Conservation (phyloP, 2,888 invertebrate species). For the Cephus rjabovi region DNA sequence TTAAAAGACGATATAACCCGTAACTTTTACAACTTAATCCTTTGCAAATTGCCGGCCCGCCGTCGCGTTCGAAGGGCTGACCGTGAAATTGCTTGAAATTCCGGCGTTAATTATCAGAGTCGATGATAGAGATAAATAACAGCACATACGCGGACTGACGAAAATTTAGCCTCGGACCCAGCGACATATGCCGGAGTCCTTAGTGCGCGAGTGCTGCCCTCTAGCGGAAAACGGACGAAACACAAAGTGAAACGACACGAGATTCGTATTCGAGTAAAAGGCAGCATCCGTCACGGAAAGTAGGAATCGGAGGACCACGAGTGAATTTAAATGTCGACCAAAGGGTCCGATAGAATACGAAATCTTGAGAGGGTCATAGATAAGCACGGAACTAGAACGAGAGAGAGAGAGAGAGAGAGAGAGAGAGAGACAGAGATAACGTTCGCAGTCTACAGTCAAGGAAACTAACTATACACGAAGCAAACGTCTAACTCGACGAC, state of each 20-base stretch:
- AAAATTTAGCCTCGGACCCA: background rate
- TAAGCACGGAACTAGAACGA: background rate
- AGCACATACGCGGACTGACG: background rate
- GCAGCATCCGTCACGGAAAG: background rate
- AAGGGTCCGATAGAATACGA: background rate
- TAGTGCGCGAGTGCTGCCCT: background rate
- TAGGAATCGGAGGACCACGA: background rate
- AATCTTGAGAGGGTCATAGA: background rate
- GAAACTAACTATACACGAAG: too few relatives aligned
- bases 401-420: background rate
- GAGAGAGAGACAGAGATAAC: background rate
- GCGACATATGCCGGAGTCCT: background rate
- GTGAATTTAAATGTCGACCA: background rate
- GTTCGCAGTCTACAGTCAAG: too few relatives aligned
- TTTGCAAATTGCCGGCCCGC: conserved; percentile 13
- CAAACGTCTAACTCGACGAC: background rate
- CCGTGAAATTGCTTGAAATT: background rate
- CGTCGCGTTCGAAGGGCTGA: background rate
- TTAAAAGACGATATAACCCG: background rate
- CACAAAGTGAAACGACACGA: background rate
- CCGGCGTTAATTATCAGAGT: background rate
- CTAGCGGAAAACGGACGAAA: background rate
- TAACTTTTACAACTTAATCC: conserved; percentile 27
- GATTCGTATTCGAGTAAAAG: background rate
- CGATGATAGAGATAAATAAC: background rate